phyloP scores from a whole-genome alignment of 1,140 invertebrate species.

The Drosophila eugracilis region DNA sequence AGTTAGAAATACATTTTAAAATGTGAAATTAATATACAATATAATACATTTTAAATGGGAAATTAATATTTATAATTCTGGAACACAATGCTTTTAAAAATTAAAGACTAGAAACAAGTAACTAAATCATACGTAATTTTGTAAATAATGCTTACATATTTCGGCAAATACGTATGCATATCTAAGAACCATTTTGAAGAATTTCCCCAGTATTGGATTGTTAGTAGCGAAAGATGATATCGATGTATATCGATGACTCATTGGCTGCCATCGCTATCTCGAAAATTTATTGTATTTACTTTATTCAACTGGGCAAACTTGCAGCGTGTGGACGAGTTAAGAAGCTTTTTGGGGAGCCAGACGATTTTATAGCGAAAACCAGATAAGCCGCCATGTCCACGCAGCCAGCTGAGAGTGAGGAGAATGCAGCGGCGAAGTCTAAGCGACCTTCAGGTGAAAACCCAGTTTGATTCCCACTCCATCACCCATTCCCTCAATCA shows the following conservation, averaged over 20 bases:
- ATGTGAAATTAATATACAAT: too few relatives aligned
- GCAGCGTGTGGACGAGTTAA: constrained; percentile 4
- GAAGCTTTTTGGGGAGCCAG: neutral
- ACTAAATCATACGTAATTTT: too few relatives aligned
- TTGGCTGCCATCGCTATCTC: constrained; percentile 15
- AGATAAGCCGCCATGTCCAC: constrained; percentile 52
- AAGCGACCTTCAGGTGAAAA: constrained; percentile 80
- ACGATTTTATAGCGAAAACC: neutral
- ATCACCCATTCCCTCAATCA: constrained; percentile 8
- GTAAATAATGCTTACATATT: too few relatives aligned
- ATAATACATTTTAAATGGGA: too few relatives aligned
- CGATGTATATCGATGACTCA: constrained; percentile 44
- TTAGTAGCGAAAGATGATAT: neutral
- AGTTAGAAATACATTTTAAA: too few relatives aligned
- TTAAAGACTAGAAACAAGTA: too few relatives aligned
- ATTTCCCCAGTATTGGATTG: neutral
- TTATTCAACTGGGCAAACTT: constrained; percentile 38
- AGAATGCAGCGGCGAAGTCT: constrained; percentile 62
- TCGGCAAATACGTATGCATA: too few relatives aligned
- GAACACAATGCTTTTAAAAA: too few relatives aligned
- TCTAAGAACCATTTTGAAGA: too few relatives aligned
- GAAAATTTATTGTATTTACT: constrained; percentile 51
- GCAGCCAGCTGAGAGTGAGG: constrained; percentile 62
- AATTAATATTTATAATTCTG: too few relatives aligned
- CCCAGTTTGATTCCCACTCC: constrained; percentile 13